Percentiles rank a stretch among this genome's conserved stretches.
Evolutionary conservation across 2,797 vertebrate genomes (phyloP).

Genomic region (Neomorphus geoffroyi): DNA sequence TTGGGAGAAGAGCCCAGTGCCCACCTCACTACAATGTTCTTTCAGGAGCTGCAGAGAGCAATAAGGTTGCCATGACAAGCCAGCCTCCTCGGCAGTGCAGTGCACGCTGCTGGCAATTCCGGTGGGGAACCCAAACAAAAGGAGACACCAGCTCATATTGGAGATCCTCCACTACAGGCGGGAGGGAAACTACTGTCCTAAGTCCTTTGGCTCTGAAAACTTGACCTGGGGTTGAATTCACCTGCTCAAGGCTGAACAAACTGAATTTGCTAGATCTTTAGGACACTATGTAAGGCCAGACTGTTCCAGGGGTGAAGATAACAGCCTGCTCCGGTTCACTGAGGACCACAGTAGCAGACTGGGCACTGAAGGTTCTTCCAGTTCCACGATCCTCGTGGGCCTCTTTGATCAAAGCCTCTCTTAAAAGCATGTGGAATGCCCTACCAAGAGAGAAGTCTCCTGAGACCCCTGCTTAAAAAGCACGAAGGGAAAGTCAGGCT

Average conservation of each 20-base stretch:
- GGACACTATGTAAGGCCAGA: not conserved
- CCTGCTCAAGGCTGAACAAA: not conserved
- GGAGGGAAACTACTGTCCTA: not conserved
- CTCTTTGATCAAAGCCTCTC: fast-evolving
- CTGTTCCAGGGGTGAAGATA: not conserved
- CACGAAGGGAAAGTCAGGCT: not conserved
- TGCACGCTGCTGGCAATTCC: not conserved
- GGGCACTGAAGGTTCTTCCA: fast-evolving
- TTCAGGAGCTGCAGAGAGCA: no score
- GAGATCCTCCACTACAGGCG: not conserved
- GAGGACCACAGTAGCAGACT: not conserved
- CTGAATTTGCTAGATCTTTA: not conserved
- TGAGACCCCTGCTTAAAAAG: not conserved
- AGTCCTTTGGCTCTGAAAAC: not conserved
- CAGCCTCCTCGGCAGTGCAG: not conserved
- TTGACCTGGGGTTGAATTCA: not conserved
- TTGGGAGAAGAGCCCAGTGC: no score
- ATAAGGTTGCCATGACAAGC: not conserved
- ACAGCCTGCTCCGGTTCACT: not conserved
- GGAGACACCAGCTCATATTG: not conserved
- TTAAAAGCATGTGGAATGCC: not conserved
- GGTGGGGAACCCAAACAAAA: not conserved
- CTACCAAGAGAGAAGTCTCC: not conserved
- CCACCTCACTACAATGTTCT: no score
- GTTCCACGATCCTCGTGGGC: not conserved